These are phyloP conservation scores for Poecilobothrus nobilitatus DNA, from an alignment of 2,888 invertebrate genomes.

Conservation along the genomic window DNA sequence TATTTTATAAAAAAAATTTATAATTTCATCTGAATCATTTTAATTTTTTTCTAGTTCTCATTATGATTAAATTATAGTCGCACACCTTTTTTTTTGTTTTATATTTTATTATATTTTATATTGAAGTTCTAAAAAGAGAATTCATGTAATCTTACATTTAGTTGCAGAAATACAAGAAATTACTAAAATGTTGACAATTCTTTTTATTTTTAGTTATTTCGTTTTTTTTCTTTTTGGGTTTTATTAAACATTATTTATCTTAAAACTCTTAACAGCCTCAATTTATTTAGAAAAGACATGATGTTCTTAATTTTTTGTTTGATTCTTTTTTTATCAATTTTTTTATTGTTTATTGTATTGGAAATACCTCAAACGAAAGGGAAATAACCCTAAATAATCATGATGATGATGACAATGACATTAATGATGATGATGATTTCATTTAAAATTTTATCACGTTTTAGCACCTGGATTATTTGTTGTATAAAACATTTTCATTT, in stretches of 20 bases:
- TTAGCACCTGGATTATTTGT: slow-evolving; percentile 13
- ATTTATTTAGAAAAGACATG: neutral
- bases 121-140: too few relatives aligned
- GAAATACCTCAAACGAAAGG: slow-evolving; percentile 6
- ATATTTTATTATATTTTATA: neutral
- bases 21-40: neutral
- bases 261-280: slow-evolving; percentile 3
- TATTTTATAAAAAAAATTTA: neutral
- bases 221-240: too few relatives aligned
- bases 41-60: neutral
- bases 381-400: neutral
- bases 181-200: neutral
- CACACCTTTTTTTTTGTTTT: neutral
- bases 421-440: neutral
- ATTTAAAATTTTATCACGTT: slow-evolving; percentile 11
- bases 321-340: neutral
- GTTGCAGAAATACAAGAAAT: neutral
- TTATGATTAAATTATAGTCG: neutral
- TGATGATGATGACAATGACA: neutral
- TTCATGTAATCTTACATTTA: neutral
- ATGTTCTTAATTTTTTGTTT: neutral
- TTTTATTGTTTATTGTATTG: neutral
- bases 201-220: neutral
- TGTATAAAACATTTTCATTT: slow-evolving; percentile 4
- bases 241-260: neutral